These are phyloP conservation scores for Corvus cornix DNA, from an alignment of 2,113 vertebrate genomes.

Conservation along the genomic window DNA sequence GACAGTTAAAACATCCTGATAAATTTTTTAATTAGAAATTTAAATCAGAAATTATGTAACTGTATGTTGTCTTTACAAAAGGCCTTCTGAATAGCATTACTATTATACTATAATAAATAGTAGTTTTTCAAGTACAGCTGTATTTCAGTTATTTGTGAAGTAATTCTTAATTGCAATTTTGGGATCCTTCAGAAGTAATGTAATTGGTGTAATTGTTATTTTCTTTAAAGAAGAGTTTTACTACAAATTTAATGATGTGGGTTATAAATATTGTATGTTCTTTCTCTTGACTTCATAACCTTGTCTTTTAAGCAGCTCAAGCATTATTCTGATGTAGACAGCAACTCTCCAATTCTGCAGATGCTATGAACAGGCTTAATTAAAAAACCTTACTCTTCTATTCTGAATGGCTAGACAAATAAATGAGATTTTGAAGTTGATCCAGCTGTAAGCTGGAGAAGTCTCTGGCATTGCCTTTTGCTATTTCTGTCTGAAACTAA, in stretches of 20 bases:
- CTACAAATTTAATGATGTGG: not conserved
- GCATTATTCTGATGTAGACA: not conserved
- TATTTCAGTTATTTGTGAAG: not conserved
- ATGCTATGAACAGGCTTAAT: conserved; percentile 20
- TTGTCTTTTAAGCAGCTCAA: not conserved
- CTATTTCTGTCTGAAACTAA: conserved; percentile 18
- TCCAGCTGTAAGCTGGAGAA: conserved; percentile 14
- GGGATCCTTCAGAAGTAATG: not conserved
- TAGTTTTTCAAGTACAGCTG: not conserved
- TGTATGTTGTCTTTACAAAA: not conserved
- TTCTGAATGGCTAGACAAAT: conserved; percentile 36
- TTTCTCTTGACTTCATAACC: not conserved
- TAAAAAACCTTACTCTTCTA: conserved; percentile 36
- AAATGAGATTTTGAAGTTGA: not conserved
- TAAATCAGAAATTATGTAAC: not conserved
- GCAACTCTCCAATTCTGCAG: not conserved
- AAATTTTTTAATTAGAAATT: not conserved
- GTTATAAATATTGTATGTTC: not conserved
- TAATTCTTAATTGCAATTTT: not conserved
- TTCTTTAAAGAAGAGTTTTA: not conserved
- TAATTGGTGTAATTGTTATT: not conserved
- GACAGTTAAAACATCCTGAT: not conserved
- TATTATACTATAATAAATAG: too few relatives aligned
- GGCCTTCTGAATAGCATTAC: not conserved
- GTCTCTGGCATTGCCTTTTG: not conserved